A percentile compares a stretch with the other conserved stretches of the same genome.
Evolutionary conservation across 2,888 invertebrate species (phyloP).

Genomic region (Darwinula stevensoni): DNA sequence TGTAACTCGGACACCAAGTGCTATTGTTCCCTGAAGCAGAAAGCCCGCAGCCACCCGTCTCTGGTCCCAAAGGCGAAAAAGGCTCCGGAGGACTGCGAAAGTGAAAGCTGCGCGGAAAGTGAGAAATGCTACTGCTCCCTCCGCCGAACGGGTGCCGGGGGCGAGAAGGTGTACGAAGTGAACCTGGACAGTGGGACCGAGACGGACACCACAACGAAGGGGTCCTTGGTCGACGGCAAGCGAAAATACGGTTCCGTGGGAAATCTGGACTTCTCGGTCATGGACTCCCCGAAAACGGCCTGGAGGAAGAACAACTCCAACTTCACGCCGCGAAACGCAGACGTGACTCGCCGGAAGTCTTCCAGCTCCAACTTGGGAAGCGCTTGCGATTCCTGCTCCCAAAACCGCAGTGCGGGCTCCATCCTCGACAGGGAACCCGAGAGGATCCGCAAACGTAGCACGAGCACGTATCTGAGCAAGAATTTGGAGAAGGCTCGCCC

Average conservation of each 20-base stretch:
- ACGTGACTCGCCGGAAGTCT: too few relatives aligned
- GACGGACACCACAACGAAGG: conserved; percentile 2
- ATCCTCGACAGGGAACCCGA: too few relatives aligned
- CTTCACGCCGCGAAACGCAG: too few relatives aligned
- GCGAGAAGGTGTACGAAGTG: conserved; percentile 12
- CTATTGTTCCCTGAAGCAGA: conserved; percentile 32
- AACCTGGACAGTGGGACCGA: conserved; percentile 11
- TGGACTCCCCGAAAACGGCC: conserved; percentile 12
- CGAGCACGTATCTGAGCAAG: too few relatives aligned
- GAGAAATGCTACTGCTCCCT: conserved; percentile 15
- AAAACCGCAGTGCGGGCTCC: too few relatives aligned
- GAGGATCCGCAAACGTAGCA: too few relatives aligned
- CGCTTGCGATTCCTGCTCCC: too few relatives aligned
- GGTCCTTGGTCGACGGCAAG: neutral
- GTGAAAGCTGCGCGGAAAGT: conserved; percentile 29
- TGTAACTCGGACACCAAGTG: conserved; percentile 38
- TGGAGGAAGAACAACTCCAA: conserved; percentile 12
- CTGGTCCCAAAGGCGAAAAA: conserved; percentile 15
- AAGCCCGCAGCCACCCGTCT: neutral
- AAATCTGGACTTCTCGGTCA: conserved; percentile 10
- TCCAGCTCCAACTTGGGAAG: too few relatives aligned
- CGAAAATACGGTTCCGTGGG: neutral
- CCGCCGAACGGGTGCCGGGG: conserved; percentile 8
- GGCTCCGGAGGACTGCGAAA: conserved; percentile 8
- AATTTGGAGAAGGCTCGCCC: too few relatives aligned